Conservation (phyloP, 2,888 invertebrate species). For the Phorcus lineatus region DNA sequence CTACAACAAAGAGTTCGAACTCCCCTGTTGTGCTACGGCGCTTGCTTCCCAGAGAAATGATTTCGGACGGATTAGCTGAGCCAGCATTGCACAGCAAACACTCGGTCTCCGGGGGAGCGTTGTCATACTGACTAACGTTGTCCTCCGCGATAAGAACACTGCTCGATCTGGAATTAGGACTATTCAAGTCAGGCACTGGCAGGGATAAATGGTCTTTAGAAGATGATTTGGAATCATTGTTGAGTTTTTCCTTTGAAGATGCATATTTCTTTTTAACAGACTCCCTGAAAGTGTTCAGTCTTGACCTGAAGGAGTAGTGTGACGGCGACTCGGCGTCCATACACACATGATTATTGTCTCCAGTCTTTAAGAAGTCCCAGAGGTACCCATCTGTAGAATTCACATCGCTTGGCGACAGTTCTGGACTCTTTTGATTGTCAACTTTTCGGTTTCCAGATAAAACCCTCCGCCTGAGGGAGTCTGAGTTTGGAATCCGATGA, state of each 20-base stretch:
- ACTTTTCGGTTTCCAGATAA: not conserved
- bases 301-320: not conserved
- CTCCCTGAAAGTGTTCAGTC: slow-evolving; percentile 6
- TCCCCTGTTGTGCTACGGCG: not conserved
- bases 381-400: not conserved
- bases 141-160: not conserved
- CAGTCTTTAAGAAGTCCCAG: not conserved
- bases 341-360: slow-evolving; percentile 11
- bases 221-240: not conserved
- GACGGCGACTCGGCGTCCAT: not conserved
- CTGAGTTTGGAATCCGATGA: not conserved
- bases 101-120: slow-evolving; percentile 21
- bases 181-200: slow-evolving; percentile 4
- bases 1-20: not conserved
- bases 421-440: not conserved
- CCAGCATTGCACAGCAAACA: slow-evolving; percentile 18
- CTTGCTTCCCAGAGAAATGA: slow-evolving; percentile 6
- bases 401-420: not conserved
- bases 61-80: slow-evolving; percentile 18
- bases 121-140: slow-evolving; percentile 1
- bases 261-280: not conserved
- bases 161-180: not conserved
- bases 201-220: not conserved
- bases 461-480: slow-evolving; percentile 1
- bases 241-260: slow-evolving; percentile 2